Evolutionary conservation across 92 coral and sea anemone genomes (phyloP), one percentile per base, ranked within the genome.

Genomic region (Porites divaricata): DNA sequence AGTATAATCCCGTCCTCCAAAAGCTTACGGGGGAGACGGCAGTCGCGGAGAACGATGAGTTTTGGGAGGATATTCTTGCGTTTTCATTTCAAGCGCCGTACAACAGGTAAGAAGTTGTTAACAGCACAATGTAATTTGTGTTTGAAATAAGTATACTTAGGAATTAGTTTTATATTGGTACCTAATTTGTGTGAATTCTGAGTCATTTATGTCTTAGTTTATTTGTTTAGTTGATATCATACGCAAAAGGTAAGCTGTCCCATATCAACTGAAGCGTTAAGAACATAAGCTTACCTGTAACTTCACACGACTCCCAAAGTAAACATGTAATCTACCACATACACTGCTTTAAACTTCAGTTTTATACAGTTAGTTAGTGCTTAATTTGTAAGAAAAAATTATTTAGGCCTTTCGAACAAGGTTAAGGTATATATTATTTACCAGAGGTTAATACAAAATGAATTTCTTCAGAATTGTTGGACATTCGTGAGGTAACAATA

Each of bases 51-150:
- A 91, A 84, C 6, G 98, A 90, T 23, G 94, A 94, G 57, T 96
- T 92, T 83, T 96, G 99, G 99, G 93, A 91, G 50, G 96, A 94
- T 54, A 76, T 96, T 21, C 77, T 96, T 12, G 95, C 98, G n/a
- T 96, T 96, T 69, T 95, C 98, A 9, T 96, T 96, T 70, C 92
- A 91, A n/a, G 93, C 95, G 10, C 93, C 98, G 10, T 85, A 93
- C 90, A 96, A 92, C 98, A 92, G 95, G 99, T 94, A 49, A 23
- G 50, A 78, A 21, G 70, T 24, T 7, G 20, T 62, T 35, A 61
- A 20, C 26, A 35, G 45, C 45, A 6, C 45, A 6, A 35, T 35
- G 45, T 17, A 67, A 50, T 56, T 56, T 71, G 77, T 57, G 68
- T 25, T 35, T 80, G 2, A 54, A 54, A 26, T 35, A 35, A 35